Evolutionary conservation across 2,113 vertebrate species (phyloP).

Genomic region (Puffinus mauretanicus): DNA sequence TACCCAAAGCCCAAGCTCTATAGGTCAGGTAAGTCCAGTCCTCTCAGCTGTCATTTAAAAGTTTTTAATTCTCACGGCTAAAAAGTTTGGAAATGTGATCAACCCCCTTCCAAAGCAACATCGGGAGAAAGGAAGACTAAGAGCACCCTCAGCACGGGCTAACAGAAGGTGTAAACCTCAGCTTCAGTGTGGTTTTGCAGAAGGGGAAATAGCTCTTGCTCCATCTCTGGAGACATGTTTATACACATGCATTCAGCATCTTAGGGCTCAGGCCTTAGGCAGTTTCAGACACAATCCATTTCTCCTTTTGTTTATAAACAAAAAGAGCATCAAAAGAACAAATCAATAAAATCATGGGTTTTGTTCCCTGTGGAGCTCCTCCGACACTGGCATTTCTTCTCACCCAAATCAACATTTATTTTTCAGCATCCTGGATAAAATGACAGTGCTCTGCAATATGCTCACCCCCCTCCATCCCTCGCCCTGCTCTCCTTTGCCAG

Average conservation of each 20-base stretch:
- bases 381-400: not conserved
- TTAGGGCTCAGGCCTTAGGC: not conserved
- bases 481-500: not conserved
- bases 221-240: not conserved
- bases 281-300: not conserved
- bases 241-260: not conserved
- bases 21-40: not conserved
- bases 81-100: not conserved
- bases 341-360: not conserved
- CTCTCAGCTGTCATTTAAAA: not conserved
- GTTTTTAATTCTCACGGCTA: not conserved
- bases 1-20: not conserved
- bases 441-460: fast-evolving
- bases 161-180: fast-evolving
- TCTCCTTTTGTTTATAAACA: not conserved
- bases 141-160: not conserved
- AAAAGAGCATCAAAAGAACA: not conserved
- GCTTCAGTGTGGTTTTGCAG: not conserved
- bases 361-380: not conserved
- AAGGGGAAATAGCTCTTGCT: not conserved
- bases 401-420: not conserved
- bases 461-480: not conserved
- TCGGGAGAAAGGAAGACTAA: not conserved
- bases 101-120: not conserved
- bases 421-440: not conserved